Base-by-base conservation (phyloP, 1,140 invertebrate species). In the Oncopeltus fasciatus region DNA sequence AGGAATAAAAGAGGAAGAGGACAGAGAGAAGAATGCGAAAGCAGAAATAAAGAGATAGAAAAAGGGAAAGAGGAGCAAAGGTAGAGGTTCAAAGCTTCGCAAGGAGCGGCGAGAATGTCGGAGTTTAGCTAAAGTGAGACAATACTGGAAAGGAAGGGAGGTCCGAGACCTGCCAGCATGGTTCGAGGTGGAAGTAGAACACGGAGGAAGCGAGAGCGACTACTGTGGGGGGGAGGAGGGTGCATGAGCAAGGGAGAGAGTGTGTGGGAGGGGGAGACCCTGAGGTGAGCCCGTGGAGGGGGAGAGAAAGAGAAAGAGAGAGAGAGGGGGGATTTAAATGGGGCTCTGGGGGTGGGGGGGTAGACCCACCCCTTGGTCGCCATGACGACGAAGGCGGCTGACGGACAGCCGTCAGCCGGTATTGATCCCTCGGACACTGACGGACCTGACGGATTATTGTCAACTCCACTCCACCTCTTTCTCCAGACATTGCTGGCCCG, bases 391-490 rank as follows among this genome's bases (percentile, higher is more conserved):
- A 53, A 53, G 49, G 49, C 49, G 49, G 49, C 49, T 53, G 49
- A 53, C 49, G 49, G 49, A 53, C 49, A 53, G 49, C 49, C 49
- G 49, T 53, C 49, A 53, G 18, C 14, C 18, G 18, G 49, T 53
- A 53, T 53, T 53, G 49, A 53, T 53, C 49, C 49, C 49, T 53
- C 49, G 49, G 49, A 53, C 49, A 53, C 18, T 53, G 49, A 53
- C 49, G 49, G 49, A 53, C 49, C 49, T 53, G 49, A 53, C 49
- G 49, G 49, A 53, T 53, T 53, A 53, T 53, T 53, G 49, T 53
- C 49, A 53, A 53, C 49, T 24, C 49, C n/a, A 14, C 49, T 21
- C 49, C 49, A 24, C 49, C 14, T 9, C 18, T 18, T 26, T 24
- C 49, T 38, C 14, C 31, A 38, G 31, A 5, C 31, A 38, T n/a